Evolutionary conservation across 2,797 vertebrate genomes (phyloP), one percentile per base, ranked within the genome.

Genomic region (Austrolebias charrua): DNA sequence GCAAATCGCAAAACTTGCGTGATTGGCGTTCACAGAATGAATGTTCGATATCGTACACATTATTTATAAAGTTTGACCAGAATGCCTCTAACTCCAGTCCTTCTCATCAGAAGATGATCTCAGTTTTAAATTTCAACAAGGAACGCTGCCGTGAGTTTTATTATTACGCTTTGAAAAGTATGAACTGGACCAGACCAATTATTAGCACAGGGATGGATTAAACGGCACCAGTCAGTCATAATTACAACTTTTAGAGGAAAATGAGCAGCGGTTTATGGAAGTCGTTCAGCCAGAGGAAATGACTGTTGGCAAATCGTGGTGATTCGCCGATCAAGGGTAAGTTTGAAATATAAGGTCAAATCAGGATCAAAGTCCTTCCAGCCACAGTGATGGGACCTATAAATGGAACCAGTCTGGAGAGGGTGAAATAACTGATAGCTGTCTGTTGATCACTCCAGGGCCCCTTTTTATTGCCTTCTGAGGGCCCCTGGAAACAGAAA

Each of bases 301-400:
- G 16, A 49, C 65, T 73, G 59, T 75, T 44, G 55, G 58, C 65
- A 58, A 29, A 59, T 52, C 31, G 20, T 46, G 46, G 20, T 24
- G 52, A 59, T 62, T 18, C 10, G 4, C 15, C 31, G 51, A 73
- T 49, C 31, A 66, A 60, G 19, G 7, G 4, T 9, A 19, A 29
- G 47, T 18, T 50, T 73, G 53, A 73, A 59, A 77, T 67, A 70
- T 16, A n/a, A 66, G 63, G 68, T 78, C 75, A 73, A 35, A 65
- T 63, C 38, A 71, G 63, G 52, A 67, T 73, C 35, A 79, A 64
- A 67, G 52, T 47, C 63, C 14, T 63, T 45, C 24, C 58, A 57
- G 54, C 47, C 43, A 52, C 38, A 43, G 57, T 33, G 57, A 74
- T 46, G 19, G 38, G 19, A 51, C 45, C 54, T 15, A 53, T 24